Evolutionary conservation across 2,888 invertebrate genomes (phyloP).

Genomic region (Andricus quercusramuli): DNA sequence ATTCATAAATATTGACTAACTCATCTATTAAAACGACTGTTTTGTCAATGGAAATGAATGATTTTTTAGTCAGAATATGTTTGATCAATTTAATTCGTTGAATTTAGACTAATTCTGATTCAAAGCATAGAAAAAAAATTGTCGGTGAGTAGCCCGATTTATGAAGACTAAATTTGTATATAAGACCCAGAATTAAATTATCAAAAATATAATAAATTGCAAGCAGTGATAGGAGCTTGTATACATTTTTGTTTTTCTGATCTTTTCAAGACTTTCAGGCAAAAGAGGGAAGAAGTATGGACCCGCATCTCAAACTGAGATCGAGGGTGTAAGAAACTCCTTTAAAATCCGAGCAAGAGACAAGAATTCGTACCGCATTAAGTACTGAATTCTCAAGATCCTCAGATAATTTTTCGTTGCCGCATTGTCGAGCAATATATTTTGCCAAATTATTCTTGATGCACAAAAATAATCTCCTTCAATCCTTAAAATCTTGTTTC

Average conservation of each 20-base stretch:
- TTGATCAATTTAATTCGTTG: too few relatives aligned
- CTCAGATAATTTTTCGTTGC: conserved; percentile 22
- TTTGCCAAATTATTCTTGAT: conserved; percentile 37
- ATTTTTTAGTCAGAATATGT: too few relatives aligned
- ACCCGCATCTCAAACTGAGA: conserved; percentile 29
- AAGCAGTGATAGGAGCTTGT: not conserved
- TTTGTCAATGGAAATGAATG: too few relatives aligned
- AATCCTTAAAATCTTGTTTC: conserved; percentile 22
- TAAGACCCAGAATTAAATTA: not conserved
- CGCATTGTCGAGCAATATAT: conserved; percentile 36
- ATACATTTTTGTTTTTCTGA: not conserved
- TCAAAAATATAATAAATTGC: not conserved
- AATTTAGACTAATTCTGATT: too few relatives aligned
- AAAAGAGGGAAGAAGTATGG: conserved; percentile 18
- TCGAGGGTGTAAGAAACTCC: conserved; percentile 39
- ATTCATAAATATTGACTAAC: too few relatives aligned
- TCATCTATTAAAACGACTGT: too few relatives aligned
- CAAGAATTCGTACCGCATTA: conserved; percentile 29
- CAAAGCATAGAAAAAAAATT: not conserved
- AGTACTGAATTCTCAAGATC: conserved; percentile 27
- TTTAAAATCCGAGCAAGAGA: conserved; percentile 36
- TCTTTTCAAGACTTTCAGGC: not conserved
- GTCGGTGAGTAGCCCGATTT: not conserved
- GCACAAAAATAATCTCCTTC: conserved; percentile 21
- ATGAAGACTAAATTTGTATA: not conserved